A percentile compares a stretch with the other conserved stretches of the same genome.
These are phyloP conservation scores for Drosophila trapezifrons DNA, from an alignment of 1,140 invertebrate species.

Conservation along the genomic window DNA sequence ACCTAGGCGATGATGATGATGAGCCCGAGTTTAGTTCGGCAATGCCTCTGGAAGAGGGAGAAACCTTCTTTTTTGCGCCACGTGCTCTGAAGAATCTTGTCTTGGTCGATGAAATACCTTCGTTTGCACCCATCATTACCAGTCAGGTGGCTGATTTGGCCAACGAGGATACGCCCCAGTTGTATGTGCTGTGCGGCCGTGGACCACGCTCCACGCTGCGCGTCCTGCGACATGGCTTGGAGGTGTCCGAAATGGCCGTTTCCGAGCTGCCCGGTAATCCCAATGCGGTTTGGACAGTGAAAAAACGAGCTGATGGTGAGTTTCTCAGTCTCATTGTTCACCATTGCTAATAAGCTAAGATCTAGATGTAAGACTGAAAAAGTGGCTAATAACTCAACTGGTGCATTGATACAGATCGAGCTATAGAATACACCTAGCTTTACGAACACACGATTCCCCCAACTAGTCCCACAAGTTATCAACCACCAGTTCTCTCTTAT, in stretches of 20 bases:
- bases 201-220: slow-evolving; percentile 96
- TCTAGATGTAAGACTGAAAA: slow-evolving; percentile 44
- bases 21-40: slow-evolving; percentile 99
- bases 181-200: slow-evolving; percentile 97
- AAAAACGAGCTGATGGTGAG: slow-evolving; percentile 92
- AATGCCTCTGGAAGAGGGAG: slow-evolving; percentile 99
- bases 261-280: slow-evolving; percentile 99
- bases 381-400: slow-evolving; percentile 70
- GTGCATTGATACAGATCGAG: slow-evolving; percentile 78
- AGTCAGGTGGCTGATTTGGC: slow-evolving; percentile 92
- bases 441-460: slow-evolving; percentile 55
- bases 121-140: slow-evolving; percentile 96
- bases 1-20: slow-evolving; percentile 99
- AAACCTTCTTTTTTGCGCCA: slow-evolving; percentile 99
- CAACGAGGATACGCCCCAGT: slow-evolving; percentile 99
- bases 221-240: slow-evolving; percentile 97
- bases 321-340: slow-evolving; percentile 6
- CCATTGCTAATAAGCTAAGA: slow-evolving; percentile 26
- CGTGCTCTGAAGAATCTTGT: slow-evolving; percentile 97
- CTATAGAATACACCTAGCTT: slow-evolving; percentile 62
- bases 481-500: slow-evolving; percentile 89
- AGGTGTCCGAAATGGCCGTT: slow-evolving; percentile 99
- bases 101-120: slow-evolving; percentile 98
- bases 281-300: slow-evolving; percentile 99
- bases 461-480: slow-evolving; percentile 85